Evolutionary conservation across 2,113 vertebrate species (phyloP), one percentile per base, ranked within the genome.

Genomic region (Hirundichthys speculiger): DNA sequence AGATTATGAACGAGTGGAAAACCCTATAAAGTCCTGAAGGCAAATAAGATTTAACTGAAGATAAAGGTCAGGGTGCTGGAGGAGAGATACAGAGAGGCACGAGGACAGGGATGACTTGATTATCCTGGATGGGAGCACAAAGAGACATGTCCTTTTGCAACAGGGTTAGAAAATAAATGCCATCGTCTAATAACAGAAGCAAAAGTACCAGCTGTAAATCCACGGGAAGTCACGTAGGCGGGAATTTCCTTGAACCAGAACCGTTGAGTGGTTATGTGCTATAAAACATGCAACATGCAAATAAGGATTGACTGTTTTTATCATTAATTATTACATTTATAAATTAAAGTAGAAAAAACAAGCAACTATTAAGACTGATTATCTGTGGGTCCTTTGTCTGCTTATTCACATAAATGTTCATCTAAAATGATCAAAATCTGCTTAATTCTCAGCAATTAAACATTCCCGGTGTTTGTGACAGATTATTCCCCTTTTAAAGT

Each of bases 11-110:
- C 21, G 75, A 88, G 82, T 86, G 83, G 81, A 79, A 81, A 83
- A 77, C 43, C 69, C 69, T 79, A 74, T 83, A 84, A 86, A 86
- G 80, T 87, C 85, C 83, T 69, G 72, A 78, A 90, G 85, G 84
- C 85, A 88, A 88, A 90, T 89, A 78, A 77, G 84, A 85, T 89
- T 90, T 83, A 89, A 75, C 70, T 70, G 77, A 50, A 86, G 84
- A 88, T 86, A 89, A 88, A 89, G 83, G 88, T 90, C 88, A 89
- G 75, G 79, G 73, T 5, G 64, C 76, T 75, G 79, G 68, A 75
- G 78, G 79, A 83, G 66, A 83, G 73, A 86, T 83, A 71, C 45
- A 47, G 69, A 27, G 75, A 82, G 80, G 75, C 82, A 87, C 73
- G 74, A 69, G 77, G 73, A 82, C 75, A 51, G 64, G 50, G 83